Base-by-base conservation (phyloP, 2,113 vertebrate species). In the Stigmatopora argus region DNA sequence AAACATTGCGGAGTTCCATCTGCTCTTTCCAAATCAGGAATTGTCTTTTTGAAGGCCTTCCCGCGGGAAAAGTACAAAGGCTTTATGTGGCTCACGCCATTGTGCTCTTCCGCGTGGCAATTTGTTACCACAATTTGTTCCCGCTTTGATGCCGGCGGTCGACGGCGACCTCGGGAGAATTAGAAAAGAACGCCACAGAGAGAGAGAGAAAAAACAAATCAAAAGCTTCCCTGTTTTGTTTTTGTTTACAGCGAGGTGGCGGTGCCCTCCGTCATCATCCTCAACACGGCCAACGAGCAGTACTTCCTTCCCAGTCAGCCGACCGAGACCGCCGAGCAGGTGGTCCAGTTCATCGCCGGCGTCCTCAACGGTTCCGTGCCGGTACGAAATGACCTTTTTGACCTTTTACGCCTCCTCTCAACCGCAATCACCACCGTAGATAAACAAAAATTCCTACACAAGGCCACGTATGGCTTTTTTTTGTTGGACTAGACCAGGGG, bases 281-380 rank as follows among this genome's bases (percentile, higher is more conserved):
- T 98, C 82, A 99, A 99, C 82, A 98, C 96, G 55, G 98, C 96
- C 70, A 99, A 96, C 64, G 96, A 98, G 73, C 95, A 98, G 65
- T 99, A 98, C 91, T 99, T 96, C 83, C 79, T 97, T 69, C 92
- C 96, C 65, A 77, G 88, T 13, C 91, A 92, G 77, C 84, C 90
- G 17, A 87, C 93, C n/a, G 84, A 90, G 67, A 92, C 66, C 71
- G 83, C 90, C 62, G 91, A 96, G 81, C 94, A 98, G 83, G 90
- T 99, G 89, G 92, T 97, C 78, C 89, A 90, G 49, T 98, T 99
- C 87, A 95, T 99, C 87, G 92, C 85, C 78, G 83, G 89, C 18
- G 92, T 99, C 69, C 70, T 98, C 89, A 95, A 98, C 69, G 97
- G 97, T 69, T 93, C 92, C 47, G 93, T 92, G 45, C 87, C 94